Evolutionary conservation across 2,888 invertebrate genomes (phyloP), one percentile per base, ranked within the genome.

Genomic region (Sussaba pulchella): DNA sequence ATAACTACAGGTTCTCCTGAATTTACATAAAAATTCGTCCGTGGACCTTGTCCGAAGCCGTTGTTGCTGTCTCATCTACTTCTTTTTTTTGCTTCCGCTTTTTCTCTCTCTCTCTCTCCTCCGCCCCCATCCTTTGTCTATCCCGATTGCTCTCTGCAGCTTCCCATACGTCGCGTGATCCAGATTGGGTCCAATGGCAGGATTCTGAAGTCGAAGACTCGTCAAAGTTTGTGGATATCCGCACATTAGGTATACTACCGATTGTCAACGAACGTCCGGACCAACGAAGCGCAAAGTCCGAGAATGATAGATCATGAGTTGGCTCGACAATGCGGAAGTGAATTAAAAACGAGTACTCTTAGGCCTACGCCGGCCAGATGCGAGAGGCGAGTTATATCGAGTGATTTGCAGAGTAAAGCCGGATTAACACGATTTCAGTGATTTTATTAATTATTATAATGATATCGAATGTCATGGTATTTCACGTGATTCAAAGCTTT

Each of bases 1-100:
- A 67, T 76, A 72, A 81, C 76, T 67, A 69, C 80, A 81, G 80
- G 72, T 81, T 81, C 67, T 43, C 54, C 26, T 31, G 24, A 81
- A 81, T 73, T 72, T 76, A 73, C 76, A 76, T 76, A 72, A 67
- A 80, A 47, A 76, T 76, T 72, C 76, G 69, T 50, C 63, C 41
- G 61, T 59, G 54, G 43, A 52, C 71, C 75, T 52, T 39, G 31
- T 57, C 9, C 63, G 66, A 43, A 17, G 61, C 52, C 54, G 66
- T 71, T 43, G 47, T 45, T 36, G 43, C 43, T 43, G 43, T 52
- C 57, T 54, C 50, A 50, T 31, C 31, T 31, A 5, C 31, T 2
- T 31, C 31, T 31, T 31, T 31, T 6, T 31, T 6, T 31, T 31
- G 2, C 31, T 31, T 31, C 6, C 31, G 2, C 36, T 17, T 0